phyloP scores from a whole-genome alignment of 2,797 vertebrate species.

The Tangara arthus region DNA sequence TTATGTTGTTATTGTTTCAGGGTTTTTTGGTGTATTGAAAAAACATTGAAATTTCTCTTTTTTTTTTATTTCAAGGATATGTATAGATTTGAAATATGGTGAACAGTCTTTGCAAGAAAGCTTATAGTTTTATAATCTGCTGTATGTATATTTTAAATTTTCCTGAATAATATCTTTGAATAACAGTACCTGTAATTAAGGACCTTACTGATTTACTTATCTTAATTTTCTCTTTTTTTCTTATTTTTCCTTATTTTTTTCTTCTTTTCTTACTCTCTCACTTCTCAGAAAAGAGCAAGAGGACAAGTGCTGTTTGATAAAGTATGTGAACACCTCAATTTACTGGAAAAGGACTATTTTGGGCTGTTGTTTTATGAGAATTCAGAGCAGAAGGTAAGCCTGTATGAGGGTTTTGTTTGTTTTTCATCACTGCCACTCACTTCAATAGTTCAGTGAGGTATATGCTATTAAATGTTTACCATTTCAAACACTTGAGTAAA shows the following conservation, averaged over 20 bases:
- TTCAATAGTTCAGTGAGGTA: not conserved
- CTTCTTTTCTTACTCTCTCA: not conserved
- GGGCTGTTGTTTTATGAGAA: slow-evolving; percentile 86
- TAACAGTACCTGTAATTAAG: not conserved
- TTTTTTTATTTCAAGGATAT: not conserved
- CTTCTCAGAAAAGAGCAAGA: slow-evolving; percentile 87
- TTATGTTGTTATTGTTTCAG: not conserved
- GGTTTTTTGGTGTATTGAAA: not conserved
- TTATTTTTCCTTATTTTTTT: not conserved
- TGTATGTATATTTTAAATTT: not conserved
- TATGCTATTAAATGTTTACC: not conserved
- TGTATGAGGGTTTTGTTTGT: not conserved
- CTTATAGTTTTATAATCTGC: not conserved
- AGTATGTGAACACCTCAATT: slow-evolving; percentile 93
- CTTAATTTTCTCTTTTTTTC: not conserved
- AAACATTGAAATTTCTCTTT: not conserved
- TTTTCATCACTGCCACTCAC: not conserved
- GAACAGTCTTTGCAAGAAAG: not conserved
- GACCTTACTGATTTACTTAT: not conserved
- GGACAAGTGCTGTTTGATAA: slow-evolving; percentile 90
- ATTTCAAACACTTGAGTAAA: not conserved
- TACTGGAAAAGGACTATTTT: slow-evolving; percentile 98
- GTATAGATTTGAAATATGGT: not conserved
- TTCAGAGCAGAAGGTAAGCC: slow-evolving; percentile 84
- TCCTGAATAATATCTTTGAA: not conserved